Percentiles rank a stretch among this genome's conserved stretches.
Evolutionary conservation across 2,888 invertebrate genomes (phyloP).

Genomic region (Himalopsyche japonica): DNA sequence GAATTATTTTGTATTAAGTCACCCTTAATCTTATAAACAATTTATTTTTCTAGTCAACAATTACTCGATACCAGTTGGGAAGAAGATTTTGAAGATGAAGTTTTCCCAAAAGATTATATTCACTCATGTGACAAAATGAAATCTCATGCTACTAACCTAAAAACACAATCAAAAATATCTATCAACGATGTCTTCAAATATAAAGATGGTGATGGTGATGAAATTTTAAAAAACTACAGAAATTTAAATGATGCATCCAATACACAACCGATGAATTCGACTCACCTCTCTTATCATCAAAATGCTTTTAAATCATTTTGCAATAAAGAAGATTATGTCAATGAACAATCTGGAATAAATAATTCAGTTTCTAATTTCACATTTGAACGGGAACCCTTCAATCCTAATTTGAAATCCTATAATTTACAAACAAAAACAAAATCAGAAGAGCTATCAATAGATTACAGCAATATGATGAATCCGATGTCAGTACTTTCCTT

Average conservation of each 20-base stretch:
- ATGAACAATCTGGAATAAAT: too few species aligned
- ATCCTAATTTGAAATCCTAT: background rate
- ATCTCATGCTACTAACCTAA: background rate
- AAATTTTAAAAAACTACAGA: slow-evolving; percentile 1
- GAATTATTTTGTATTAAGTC: background rate
- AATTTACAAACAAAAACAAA: background rate
- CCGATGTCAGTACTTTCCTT: slow-evolving; percentile 15
- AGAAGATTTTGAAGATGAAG: background rate
- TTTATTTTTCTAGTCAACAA: background rate
- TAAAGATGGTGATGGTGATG: background rate
- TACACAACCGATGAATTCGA: background rate
- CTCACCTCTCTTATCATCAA: background rate
- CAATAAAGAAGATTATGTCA: background rate
- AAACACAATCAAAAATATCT: background rate
- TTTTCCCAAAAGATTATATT: background rate
- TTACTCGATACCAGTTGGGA: background rate
- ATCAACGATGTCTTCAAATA: slow-evolving; percentile 8
- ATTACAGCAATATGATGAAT: slow-evolving; percentile 17
- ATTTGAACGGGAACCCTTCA: background rate
- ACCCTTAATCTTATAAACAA: background rate
- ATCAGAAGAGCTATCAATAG: background rate
- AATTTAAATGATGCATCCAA: background rate
- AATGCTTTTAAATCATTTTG: background rate
- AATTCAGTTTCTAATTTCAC: too few species aligned
- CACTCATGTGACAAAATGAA: background rate